Evolutionary conservation across 2,888 invertebrate genomes (phyloP).

Genomic region (Glaucopsyche alexis): DNA sequence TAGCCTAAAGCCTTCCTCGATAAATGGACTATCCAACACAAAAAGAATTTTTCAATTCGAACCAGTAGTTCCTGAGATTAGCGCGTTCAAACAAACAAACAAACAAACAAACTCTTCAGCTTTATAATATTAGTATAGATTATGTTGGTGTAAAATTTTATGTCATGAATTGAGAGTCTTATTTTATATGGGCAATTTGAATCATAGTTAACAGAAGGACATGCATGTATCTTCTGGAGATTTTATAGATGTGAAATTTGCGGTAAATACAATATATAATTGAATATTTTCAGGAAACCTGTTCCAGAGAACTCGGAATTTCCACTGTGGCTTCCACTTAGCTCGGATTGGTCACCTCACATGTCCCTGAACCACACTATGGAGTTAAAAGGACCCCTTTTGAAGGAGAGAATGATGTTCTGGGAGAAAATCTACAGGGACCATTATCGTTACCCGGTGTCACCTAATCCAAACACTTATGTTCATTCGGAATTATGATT

Average conservation of each 20-base stretch:
- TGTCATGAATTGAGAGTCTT: neutral
- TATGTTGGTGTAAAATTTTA: neutral
- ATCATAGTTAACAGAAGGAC: too few species aligned
- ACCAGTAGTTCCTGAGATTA: too few species aligned
- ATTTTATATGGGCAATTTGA: neutral
- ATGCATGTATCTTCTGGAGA: too few species aligned
- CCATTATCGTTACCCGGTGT: conserved; percentile 39
- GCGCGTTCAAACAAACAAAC: too few species aligned
- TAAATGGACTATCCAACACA: too few species aligned
- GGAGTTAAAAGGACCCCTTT: conserved; percentile 40
- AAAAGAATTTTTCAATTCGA: too few species aligned
- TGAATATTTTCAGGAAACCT: conserved; percentile 45
- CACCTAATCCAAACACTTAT: conserved; percentile 25
- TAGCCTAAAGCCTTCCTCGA: too few species aligned
- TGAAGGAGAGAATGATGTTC: conserved; percentile 41
- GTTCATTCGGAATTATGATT: conserved; percentile 19
- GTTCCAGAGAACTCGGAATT: conserved; percentile 43
- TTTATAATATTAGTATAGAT: too few species aligned
- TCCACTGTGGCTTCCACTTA: conserved; percentile 45
- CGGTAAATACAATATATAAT: neutral
- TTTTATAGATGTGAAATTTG: neutral
- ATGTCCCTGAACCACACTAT: conserved; percentile 44
- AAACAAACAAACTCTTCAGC: too few species aligned
- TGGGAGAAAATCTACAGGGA: conserved; percentile 46
- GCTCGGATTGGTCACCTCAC: conserved; percentile 42